Conservation (phyloP, 2,113 vertebrate species). For the Aepyceros melampus region DNA sequence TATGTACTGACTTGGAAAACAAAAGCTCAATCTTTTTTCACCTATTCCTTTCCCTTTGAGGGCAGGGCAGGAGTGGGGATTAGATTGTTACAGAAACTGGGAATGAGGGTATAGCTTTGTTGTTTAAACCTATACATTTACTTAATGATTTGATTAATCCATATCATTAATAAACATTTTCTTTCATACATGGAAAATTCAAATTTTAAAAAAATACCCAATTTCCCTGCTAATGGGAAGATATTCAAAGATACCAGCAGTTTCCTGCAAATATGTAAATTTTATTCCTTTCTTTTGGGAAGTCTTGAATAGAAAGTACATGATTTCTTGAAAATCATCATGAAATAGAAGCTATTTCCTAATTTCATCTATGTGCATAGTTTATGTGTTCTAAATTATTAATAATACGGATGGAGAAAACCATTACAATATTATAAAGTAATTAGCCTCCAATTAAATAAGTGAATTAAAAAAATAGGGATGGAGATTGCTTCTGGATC, state of each 20-base stretch:
- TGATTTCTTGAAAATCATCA: not conserved
- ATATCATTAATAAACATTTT: not conserved
- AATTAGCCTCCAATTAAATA: no score
- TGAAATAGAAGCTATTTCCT: constrained; percentile 43
- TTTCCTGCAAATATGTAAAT: constrained; percentile 37
- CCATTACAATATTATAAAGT: no score
- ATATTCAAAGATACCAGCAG: constrained; percentile 34
- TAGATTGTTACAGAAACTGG: not conserved
- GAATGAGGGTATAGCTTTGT: not conserved
- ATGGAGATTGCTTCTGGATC: not conserved
- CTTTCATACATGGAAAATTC: not conserved
- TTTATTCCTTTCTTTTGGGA: constrained; percentile 41
- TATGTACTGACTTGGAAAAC: not conserved
- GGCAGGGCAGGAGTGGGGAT: not conserved
- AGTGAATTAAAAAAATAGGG: not conserved
- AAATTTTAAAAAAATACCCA: not conserved
- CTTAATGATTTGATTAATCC: not conserved
- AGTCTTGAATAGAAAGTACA: constrained; percentile 18
- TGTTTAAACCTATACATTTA: not conserved
- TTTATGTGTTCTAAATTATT: constrained; percentile 6
- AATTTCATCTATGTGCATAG: constrained; percentile 26
- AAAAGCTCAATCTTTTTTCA: not conserved
- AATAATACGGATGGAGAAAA: not conserved
- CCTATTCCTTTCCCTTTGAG: not conserved
- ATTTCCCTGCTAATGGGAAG: not conserved